phyloP scores from a whole-genome alignment of 2,888 invertebrate species.

The Ischnura elegans region DNA sequence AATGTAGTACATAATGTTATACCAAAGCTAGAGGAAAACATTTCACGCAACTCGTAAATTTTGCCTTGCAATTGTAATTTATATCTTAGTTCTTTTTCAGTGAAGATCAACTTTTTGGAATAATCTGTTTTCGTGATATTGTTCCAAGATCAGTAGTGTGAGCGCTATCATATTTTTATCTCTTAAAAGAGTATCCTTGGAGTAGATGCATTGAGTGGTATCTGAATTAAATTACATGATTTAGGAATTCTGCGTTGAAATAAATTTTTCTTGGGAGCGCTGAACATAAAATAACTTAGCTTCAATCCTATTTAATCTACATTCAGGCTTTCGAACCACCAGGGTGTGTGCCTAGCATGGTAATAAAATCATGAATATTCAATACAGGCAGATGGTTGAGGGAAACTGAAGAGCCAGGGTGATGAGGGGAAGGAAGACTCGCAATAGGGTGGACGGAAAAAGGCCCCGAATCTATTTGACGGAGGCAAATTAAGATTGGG shows the following conservation, averaged over 20 bases:
- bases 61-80: no score
- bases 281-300: not conserved
- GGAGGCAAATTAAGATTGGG: not conserved
- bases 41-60: no score
- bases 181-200: no score
- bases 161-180: no score
- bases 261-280: not conserved
- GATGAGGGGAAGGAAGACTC: not conserved
- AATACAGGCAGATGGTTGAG: not conserved
- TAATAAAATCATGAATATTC: conserved; percentile 38
- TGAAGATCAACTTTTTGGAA: no score
- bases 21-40: no score
- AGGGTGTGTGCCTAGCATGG: conserved; percentile 5
- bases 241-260: not conserved
- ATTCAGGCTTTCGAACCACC: not conserved
- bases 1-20: no score
- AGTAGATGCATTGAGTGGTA: no score
- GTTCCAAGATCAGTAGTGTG: no score
- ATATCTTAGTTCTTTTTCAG: no score
- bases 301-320: conserved; percentile 9
- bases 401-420: not conserved
- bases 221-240: not conserved
- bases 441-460: not conserved
- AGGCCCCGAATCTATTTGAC: not conserved
- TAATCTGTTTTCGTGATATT: no score